Percentiles rank a stretch among this genome's conserved stretches.
Conservation (phyloP, 2,113 vertebrate genomes). For the Lutjanus erythropterus region DNA sequence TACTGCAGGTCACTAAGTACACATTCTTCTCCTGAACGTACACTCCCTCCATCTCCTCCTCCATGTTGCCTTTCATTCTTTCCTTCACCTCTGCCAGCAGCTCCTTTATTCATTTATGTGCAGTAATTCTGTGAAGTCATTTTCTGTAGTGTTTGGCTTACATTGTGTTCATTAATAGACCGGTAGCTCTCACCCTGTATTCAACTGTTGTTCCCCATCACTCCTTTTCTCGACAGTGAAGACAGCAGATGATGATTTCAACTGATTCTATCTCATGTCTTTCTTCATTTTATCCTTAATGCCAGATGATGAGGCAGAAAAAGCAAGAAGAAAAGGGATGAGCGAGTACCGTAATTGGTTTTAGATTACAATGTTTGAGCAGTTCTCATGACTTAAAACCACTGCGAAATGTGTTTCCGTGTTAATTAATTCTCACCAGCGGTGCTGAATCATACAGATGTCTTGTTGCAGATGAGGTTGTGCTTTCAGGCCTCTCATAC, state of each 20-base stretch:
- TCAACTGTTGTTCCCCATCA: not conserved
- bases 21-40: slow-evolving; percentile 1
- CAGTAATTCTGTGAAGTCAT: not conserved
- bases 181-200: not conserved
- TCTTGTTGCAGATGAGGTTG: not conserved
- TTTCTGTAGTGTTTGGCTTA: not conserved
- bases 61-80: not conserved
- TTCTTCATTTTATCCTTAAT: slow-evolving; percentile 14
- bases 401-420: slow-evolving; percentile 7
- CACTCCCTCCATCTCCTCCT: not conserved
- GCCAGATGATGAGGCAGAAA: slow-evolving; percentile 16
- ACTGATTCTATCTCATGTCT: slow-evolving; percentile 16
- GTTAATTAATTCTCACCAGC: slow-evolving; percentile 23
- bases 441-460: not conserved
- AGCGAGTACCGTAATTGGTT: slow-evolving; percentile 13
- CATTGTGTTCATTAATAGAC: slow-evolving; percentile 11
- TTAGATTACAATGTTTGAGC: slow-evolving; percentile 6
- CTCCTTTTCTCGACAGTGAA: not conserved
- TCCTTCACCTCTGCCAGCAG: slow-evolving; percentile 13
- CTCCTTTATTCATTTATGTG: not conserved
- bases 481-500: not conserved
- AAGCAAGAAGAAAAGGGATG: not conserved
- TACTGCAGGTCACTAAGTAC: slow-evolving; percentile 23
- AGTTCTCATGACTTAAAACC: slow-evolving; percentile 2
- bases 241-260: not conserved